Percentiles rank a stretch among this genome's conserved stretches.
phyloP scores from a whole-genome alignment of 2,797 vertebrate species.

The Parambassis ranga region DNA sequence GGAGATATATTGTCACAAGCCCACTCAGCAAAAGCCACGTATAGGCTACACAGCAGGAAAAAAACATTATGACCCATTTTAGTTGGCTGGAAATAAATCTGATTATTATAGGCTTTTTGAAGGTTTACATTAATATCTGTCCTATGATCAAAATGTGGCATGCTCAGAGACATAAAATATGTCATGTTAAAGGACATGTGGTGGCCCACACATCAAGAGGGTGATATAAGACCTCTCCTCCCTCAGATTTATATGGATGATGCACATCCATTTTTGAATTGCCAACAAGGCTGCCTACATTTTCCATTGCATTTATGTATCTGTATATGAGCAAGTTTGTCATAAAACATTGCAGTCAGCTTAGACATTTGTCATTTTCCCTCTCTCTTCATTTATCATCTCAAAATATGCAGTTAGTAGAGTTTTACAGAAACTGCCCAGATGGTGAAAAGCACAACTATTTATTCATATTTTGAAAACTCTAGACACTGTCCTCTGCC shows the following conservation, averaged over 20 bases:
- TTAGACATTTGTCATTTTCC: not conserved
- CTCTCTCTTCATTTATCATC: not conserved
- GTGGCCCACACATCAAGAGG: not conserved
- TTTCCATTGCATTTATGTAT: not conserved
- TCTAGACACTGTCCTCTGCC: not conserved
- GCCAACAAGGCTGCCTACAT: not conserved
- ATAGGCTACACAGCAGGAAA: not conserved
- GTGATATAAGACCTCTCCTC: not conserved
- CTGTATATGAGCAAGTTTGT: not conserved
- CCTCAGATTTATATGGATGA: not conserved
- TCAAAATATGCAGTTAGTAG: not conserved
- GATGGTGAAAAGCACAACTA: not conserved
- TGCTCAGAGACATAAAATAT: too few relatives aligned
- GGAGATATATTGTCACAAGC: slow-evolving; percentile 19
- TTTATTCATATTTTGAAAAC: slow-evolving; percentile 1
- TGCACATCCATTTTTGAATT: slow-evolving; percentile 1
- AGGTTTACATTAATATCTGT: too few relatives aligned
- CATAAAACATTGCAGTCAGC: not conserved
- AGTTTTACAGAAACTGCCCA: not conserved
- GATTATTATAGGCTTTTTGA: not conserved
- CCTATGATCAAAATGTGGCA: too few relatives aligned
- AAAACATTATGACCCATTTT: slow-evolving; percentile 31
- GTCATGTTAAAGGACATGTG: too few relatives aligned
- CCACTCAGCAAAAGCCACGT: slow-evolving; percentile 42
- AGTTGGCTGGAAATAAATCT: slow-evolving; percentile 4